Base-by-base conservation (phyloP, 2,888 invertebrate species). In the Drosophila paramelanica region DNA sequence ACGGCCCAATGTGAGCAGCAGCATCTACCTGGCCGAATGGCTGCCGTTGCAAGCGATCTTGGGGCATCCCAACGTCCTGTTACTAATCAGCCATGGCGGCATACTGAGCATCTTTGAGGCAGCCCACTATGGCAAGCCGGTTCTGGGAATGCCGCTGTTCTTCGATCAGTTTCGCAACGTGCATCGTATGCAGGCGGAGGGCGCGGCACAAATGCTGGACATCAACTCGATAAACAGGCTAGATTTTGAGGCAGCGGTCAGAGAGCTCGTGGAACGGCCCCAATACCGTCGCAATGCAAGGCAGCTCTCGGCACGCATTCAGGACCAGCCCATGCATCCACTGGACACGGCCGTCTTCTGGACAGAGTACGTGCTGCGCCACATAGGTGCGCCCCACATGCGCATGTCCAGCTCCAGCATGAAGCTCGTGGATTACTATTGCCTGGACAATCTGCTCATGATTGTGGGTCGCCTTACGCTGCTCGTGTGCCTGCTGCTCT, bases 91-190 rank as follows among this genome's bases (percentile, higher is more conserved):
- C 1, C 93, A 93, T 50, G 93, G 93, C 4, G 93, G 93, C 3
- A 76, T 93, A 1, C 70, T 93, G 8, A 93, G 93, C 66, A 90
- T 92, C 1, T 92, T 91, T 0, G 93, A 93, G 76, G 90, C 93
- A 0, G 81, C 92, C 3, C 90, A 92, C 59, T 90, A 92, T 75
- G 93, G 92, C 2, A 92, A 92, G 25, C 93, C 93, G 0, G 80
- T 93, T 2, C 72, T 93, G 23, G 93, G 93, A 0, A 89, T 94
- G 53, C 94, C 94, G 0, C 72, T 93, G 2, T 92, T 92, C 56
- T 93, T 89, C 5, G 94, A 94, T 81, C 94, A 94, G 82, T 90
- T 91, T 42, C 76, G 92, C 2, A 94, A 94, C 70, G 91, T 93
- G 70, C 90, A 86, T 1, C 88, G 90, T 5, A 91, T 93, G 90